phyloP scores from a whole-genome alignment of 2,797 vertebrate species.

The Salmo trutta region DNA sequence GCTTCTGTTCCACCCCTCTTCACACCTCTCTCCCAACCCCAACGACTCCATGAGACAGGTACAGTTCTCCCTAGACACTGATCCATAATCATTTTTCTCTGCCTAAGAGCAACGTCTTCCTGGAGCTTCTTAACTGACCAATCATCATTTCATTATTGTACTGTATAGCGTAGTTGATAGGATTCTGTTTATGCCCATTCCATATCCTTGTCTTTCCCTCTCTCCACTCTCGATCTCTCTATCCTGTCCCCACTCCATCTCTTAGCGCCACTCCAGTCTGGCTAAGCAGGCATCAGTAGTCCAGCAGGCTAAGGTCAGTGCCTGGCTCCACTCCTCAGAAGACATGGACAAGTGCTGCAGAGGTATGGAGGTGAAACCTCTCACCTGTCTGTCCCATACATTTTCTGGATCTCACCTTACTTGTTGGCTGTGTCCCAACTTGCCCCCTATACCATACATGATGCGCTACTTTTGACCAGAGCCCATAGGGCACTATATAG shows the following conservation, averaged over 20 bases:
- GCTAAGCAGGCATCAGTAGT: slow-evolving; percentile 83
- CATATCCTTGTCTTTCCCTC: not conserved
- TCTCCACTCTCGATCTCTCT: not conserved
- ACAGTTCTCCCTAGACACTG: slow-evolving; percentile 14
- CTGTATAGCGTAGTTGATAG: not conserved
- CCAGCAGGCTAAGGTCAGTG: slow-evolving; percentile 82
- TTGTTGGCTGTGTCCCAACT: no score
- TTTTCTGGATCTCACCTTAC: not conserved
- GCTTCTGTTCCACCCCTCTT: slow-evolving; percentile 79
- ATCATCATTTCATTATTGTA: not conserved
- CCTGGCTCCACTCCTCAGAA: slow-evolving; percentile 88
- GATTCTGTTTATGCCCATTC: not conserved
- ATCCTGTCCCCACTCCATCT: not conserved
- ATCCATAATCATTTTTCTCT: not conserved
- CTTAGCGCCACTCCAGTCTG: slow-evolving; percentile 76
- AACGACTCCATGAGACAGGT: slow-evolving; percentile 80
- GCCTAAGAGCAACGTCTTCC: not conserved
- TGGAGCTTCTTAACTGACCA: not conserved
- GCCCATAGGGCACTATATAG: no score
- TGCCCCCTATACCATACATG: no score
- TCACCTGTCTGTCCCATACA: not conserved
- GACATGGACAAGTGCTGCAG: slow-evolving; percentile 92
- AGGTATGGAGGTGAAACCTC: slow-evolving; percentile 64
- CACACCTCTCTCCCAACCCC: slow-evolving; percentile 68
- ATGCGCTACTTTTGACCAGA: no score